Conservation (phyloP, 2,113 vertebrate genomes). For the Acanthochromis polyacanthus region DNA sequence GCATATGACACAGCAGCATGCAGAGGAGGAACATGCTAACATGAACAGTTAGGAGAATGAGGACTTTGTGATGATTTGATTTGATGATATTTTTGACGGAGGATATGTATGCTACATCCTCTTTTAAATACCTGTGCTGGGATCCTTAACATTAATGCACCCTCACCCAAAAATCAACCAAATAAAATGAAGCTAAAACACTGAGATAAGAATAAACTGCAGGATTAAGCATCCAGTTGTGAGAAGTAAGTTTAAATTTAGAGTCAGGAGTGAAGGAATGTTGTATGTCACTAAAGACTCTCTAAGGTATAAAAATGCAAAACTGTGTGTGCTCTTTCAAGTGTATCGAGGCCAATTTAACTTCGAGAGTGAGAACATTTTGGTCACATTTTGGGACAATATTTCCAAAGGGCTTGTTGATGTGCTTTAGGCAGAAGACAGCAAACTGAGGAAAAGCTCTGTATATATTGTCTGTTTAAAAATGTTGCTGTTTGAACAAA, state of each 20-base stretch:
- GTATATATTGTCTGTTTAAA: no score
- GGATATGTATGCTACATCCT: no score
- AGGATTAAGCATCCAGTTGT: not conserved
- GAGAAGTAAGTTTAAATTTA: not conserved
- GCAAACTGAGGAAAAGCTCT: no score
- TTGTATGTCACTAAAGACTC: no score
- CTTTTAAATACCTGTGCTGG: not conserved
- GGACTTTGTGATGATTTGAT: slow-evolving; percentile 2
- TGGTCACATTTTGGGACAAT: no score
- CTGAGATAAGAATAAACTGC: not conserved
- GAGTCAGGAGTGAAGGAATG: no score
- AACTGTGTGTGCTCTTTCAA: not conserved
- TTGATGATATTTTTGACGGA: no score
- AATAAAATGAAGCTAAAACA: not conserved
- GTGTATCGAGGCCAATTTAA: not conserved
- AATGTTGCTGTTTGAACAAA: not conserved
- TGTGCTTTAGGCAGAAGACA: no score
- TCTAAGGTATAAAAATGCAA: no score
- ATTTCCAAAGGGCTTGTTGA: no score
- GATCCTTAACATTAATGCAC: not conserved
- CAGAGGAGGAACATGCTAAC: slow-evolving; percentile 22
- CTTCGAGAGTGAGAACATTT: not conserved
- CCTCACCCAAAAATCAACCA: not conserved
- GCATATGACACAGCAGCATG: slow-evolving; percentile 27
- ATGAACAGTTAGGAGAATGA: slow-evolving; percentile 35